Conservation (phyloP, 1,140 invertebrate species). For the Lepidotrigona ventralis region DNA sequence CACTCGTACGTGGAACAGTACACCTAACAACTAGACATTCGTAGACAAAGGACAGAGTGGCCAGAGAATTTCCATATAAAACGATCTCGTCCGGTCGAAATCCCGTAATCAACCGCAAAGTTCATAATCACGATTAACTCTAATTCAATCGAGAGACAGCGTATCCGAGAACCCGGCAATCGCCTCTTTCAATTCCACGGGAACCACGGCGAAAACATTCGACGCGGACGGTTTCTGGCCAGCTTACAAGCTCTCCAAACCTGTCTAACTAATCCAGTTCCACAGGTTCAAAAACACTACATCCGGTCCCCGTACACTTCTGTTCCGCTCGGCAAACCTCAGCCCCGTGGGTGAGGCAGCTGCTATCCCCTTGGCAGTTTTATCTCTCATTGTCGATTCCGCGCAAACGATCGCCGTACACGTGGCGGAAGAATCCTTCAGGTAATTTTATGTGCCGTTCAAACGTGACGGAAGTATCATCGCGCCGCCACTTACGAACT, state of each 20-base stretch:
- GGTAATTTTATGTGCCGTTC: constrained; percentile 49
- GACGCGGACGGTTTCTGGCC: background rate
- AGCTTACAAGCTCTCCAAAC: constrained; percentile 19
- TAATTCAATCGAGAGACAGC: constrained; percentile 7
- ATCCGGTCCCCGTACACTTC: background rate
- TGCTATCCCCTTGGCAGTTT: background rate
- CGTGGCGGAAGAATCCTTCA: constrained; percentile 48
- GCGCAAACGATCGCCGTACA: constrained; percentile 1
- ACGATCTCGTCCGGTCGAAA: background rate
- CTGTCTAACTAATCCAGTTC: constrained; percentile 21
- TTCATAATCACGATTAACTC: constrained; percentile 17
- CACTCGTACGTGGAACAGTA: background rate
- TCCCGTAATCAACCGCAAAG: background rate
- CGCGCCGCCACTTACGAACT: constrained; percentile 47
- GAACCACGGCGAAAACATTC: constrained; percentile 21
- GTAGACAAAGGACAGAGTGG: background rate
- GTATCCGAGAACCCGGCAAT: background rate
- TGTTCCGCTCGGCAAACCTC: background rate
- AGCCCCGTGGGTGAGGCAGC: background rate
- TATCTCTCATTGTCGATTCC: constrained; percentile 28
- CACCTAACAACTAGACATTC: background rate
- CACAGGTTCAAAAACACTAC: constrained; percentile 28
- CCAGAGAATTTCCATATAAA: background rate
- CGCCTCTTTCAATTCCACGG: constrained; percentile 5
- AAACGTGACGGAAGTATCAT: constrained; percentile 62